Evolutionary conservation across 2,888 invertebrate genomes (phyloP).

Genomic region (Chrysodeixis includens): DNA sequence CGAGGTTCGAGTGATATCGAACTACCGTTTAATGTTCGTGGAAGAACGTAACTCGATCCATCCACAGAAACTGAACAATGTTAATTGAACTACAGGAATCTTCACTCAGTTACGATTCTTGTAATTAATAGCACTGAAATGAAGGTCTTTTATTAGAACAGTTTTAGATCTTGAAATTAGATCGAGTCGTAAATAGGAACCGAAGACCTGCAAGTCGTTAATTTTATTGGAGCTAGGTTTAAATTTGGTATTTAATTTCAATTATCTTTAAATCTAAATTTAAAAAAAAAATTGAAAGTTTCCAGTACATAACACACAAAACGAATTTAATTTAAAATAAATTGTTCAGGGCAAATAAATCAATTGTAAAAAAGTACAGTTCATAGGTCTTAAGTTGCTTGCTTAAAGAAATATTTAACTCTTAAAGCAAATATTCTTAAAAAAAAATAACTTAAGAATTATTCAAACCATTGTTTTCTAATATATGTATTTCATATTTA

Average conservation of each 20-base stretch:
- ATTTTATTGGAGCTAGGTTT: not conserved
- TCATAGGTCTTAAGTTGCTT: too few relatives aligned
- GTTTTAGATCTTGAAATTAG: not conserved
- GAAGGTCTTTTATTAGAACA: slow-evolving; percentile 11
- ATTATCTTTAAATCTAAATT: too few relatives aligned
- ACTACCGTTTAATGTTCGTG: slow-evolving; percentile 8
- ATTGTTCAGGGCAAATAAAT: too few relatives aligned
- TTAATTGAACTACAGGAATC: slow-evolving; percentile 1
- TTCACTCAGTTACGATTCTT: not conserved
- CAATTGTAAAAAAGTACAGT: too few relatives aligned
- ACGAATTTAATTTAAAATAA: not conserved
- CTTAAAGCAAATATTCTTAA: too few relatives aligned
- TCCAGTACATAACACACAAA: not conserved
- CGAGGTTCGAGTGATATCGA: slow-evolving; percentile 24
- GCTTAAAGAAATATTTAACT: too few relatives aligned
- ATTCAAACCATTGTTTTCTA: too few relatives aligned
- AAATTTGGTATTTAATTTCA: not conserved
- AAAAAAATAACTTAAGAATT: too few relatives aligned
- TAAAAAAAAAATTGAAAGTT: not conserved
- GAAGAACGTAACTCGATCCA: slow-evolving; percentile 34
- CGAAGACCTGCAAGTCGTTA: not conserved
- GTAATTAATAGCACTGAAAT: slow-evolving; percentile 8
- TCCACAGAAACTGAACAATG: slow-evolving; percentile 24
- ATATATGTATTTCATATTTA: too few relatives aligned
- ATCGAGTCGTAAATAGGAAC: not conserved